Conservation (phyloP, 2,797 vertebrate species). For the Poeciliopsis paucimaculata region DNA sequence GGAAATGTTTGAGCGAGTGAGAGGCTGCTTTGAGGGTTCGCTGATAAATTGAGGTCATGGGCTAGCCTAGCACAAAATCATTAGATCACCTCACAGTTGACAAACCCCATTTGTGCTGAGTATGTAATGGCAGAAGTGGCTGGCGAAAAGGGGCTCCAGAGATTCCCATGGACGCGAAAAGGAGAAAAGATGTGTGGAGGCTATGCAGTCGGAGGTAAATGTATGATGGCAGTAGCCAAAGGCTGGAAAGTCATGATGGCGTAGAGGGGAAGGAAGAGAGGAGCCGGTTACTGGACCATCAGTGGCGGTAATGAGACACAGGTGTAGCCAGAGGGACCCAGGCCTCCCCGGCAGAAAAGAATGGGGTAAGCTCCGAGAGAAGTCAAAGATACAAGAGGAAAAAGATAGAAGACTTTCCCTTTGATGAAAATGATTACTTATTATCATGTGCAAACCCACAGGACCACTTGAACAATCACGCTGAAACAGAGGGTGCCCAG, state of each 20-base stretch:
- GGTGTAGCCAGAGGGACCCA: constrained; percentile 63
- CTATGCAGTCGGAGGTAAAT: constrained; percentile 66
- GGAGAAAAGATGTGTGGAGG: constrained; percentile 40
- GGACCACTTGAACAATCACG: constrained; percentile 58
- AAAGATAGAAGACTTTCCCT: constrained; percentile 45
- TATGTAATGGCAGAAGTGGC: constrained; percentile 44
- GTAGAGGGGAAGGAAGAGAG: constrained; percentile 51
- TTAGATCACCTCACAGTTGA: constrained; percentile 50
- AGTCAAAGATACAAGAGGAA: constrained; percentile 36
- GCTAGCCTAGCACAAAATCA: constrained; percentile 53
- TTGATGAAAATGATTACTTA: constrained; percentile 52
- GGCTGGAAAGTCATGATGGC: constrained; percentile 58
- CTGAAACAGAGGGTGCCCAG: constrained; percentile 53
- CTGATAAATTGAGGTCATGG: constrained; percentile 47
- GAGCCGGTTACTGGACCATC: constrained; percentile 67
- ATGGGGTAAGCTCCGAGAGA: constrained; percentile 30
- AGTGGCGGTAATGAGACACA: constrained; percentile 73
- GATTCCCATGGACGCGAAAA: constrained; percentile 42
- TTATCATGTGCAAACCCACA: constrained; percentile 51
- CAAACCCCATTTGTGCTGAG: constrained; percentile 37
- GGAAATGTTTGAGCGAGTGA: constrained; percentile 10
- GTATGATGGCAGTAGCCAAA: constrained; percentile 74
- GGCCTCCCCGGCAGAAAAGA: constrained; percentile 38
- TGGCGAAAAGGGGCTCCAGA: constrained; percentile 29
- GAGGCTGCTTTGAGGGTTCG: constrained; percentile 18